These are phyloP conservation scores for Pachycephala philippinensis DNA, from an alignment of 2,113 vertebrate genomes.

Conservation along the genomic window DNA sequence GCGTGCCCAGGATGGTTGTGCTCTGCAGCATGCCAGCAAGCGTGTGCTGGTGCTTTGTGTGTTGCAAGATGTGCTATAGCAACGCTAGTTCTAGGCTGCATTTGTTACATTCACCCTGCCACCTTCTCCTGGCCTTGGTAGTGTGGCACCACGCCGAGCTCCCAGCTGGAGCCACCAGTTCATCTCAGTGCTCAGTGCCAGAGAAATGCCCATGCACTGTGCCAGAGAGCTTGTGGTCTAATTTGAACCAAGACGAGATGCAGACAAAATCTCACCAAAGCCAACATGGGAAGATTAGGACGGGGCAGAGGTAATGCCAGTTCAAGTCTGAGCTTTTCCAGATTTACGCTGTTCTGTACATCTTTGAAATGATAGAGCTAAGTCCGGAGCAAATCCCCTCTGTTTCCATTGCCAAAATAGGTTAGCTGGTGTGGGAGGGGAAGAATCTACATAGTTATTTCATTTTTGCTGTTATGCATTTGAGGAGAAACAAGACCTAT, in stretches of 20 bases:
- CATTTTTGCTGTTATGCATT: not conserved
- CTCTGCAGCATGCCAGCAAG: not conserved
- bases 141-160: fast-evolving
- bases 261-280: not conserved
- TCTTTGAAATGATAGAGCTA: not conserved
- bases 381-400: fast-evolving
- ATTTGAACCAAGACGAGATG: fast-evolving
- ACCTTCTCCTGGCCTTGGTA: not conserved
- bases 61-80: not conserved
- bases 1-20: too few relatives aligned
- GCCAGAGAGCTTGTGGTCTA: not conserved
- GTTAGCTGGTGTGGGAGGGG: not conserved
- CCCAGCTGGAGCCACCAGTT: not conserved
- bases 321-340: not conserved
- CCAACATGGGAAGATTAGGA: not conserved
- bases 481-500: not conserved
- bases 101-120: fast-evolving
- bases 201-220: fast-evolving
- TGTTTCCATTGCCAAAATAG: not conserved
- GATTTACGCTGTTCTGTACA: fast-evolving
- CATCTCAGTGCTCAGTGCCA: not conserved
- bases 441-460: not conserved
- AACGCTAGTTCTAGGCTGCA: not conserved
- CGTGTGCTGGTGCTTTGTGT: not conserved
- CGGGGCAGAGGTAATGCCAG: not conserved